These are phyloP conservation scores for Sardinella longiceps DNA, from an alignment of 2,797 vertebrate genomes.

Conservation along the genomic window DNA sequence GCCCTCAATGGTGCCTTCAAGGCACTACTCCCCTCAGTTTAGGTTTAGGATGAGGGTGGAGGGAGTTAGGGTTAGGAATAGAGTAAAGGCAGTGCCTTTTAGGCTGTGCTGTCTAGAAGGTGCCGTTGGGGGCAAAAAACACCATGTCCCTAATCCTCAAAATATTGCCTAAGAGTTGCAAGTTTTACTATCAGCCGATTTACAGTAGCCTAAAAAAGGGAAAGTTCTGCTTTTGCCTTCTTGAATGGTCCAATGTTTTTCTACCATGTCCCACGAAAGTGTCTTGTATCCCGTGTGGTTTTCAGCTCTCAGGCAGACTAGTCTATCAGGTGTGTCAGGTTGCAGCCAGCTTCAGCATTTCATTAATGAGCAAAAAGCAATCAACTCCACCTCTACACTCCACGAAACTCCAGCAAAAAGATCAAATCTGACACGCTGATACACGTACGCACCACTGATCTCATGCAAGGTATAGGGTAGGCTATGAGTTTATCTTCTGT, in stretches of 20 bases:
- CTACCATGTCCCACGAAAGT: background rate
- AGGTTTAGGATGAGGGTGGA: too few relatives aligned
- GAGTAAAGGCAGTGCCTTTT: too few relatives aligned
- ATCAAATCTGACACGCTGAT: background rate
- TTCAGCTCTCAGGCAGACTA: background rate
- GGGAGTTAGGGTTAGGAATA: too few relatives aligned
- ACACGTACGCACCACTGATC: background rate
- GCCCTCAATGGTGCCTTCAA: too few relatives aligned
- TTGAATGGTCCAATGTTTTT: background rate
- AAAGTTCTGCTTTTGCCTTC: background rate
- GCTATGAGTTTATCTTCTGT: background rate
- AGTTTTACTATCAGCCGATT: too few relatives aligned
- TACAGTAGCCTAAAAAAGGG: background rate
- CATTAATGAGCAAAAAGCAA: conserved; percentile 3
- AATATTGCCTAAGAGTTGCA: too few relatives aligned
- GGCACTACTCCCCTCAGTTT: too few relatives aligned
- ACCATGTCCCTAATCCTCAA: too few relatives aligned
- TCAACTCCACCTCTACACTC: background rate
- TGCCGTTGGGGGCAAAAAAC: too few relatives aligned
- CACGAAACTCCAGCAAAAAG: background rate
- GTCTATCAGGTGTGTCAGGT: background rate
- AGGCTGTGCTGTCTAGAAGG: too few relatives aligned
- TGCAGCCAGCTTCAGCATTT: background rate
- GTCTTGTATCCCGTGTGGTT: background rate
- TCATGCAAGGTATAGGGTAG: too few relatives aligned